These are phyloP conservation scores for Troilus luridus DNA, from an alignment of 2,888 invertebrate species.

Conservation along the genomic window DNA sequence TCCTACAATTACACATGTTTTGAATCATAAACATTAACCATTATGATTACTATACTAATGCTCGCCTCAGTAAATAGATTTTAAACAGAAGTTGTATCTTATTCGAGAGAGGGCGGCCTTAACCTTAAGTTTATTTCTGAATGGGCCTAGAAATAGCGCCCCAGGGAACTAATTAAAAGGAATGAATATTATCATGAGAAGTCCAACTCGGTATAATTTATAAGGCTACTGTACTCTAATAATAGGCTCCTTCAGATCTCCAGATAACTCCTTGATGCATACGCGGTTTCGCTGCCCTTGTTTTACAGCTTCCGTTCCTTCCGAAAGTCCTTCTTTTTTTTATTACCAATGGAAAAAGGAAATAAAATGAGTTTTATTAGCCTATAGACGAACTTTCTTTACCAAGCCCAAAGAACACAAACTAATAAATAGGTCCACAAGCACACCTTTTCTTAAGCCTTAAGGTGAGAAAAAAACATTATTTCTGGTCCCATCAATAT, in stretches of 20 bases:
- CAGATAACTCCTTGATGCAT: constrained; percentile 32
- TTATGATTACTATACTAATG: background rate
- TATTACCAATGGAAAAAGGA: background rate
- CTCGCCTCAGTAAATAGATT: background rate
- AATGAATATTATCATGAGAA: constrained; percentile 28
- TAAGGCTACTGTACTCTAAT: constrained; percentile 36
- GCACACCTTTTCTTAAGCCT: too few species aligned
- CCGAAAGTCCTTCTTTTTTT: background rate
- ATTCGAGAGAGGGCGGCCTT: background rate
- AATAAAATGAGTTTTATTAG: background rate
- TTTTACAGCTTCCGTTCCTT: constrained; percentile 9
- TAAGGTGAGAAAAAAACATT: too few species aligned
- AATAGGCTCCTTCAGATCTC: constrained; percentile 38
- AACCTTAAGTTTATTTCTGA: background rate
- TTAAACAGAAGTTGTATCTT: background rate
- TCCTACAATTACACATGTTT: too few species aligned
- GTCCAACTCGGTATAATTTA: constrained; percentile 31
- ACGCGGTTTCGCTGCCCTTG: constrained; percentile 4
- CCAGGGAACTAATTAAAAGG: constrained; percentile 38
- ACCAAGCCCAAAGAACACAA: background rate
- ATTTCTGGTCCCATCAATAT: too few species aligned
- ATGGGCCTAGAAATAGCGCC: background rate
- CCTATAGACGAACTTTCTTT: background rate
- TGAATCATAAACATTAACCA: background rate
- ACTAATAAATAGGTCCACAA: background rate